These are phyloP conservation scores for Serranochromis macrocephalus DNA, from an alignment of 2,113 vertebrate genomes.

Conservation along the genomic window DNA sequence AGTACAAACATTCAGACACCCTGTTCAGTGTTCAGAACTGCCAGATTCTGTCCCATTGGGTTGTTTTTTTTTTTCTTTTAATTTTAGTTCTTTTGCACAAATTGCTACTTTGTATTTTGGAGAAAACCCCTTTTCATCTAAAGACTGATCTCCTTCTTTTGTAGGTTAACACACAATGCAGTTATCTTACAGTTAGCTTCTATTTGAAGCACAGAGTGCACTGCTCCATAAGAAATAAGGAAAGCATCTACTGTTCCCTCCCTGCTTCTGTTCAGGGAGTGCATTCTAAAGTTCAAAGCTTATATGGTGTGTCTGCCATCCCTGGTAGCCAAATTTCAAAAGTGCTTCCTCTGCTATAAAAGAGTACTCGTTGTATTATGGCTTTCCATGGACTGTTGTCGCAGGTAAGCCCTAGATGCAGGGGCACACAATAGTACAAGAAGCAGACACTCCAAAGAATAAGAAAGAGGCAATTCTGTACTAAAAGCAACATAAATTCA, in stretches of 20 bases:
- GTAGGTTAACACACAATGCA: not conserved
- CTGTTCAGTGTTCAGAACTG: not conserved
- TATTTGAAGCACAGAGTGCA: not conserved
- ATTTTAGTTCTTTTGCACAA: not conserved
- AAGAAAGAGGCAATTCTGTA: not conserved
- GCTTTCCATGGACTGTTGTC: not conserved
- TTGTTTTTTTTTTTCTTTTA: fast-evolving
- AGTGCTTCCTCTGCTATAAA: not conserved
- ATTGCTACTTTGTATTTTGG: not conserved
- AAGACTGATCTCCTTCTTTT: fast-evolving
- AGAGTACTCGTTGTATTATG: not conserved
- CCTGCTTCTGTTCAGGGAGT: not conserved
- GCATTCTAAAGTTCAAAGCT: not conserved
- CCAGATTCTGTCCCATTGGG: not conserved
- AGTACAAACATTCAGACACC: not conserved
- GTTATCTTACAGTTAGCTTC: not conserved
- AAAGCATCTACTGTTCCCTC: not conserved
- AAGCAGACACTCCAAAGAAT: not conserved
- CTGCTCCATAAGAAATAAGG: not conserved
- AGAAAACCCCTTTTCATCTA: not conserved
- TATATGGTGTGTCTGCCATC: not conserved
- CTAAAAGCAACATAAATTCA: not conserved
- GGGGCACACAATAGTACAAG: not conserved
- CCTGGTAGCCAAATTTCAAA: not conserved
- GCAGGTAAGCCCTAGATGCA: not conserved